Base-by-base conservation (phyloP, 2,888 invertebrate genomes). In the Mechanitis messenoides region DNA sequence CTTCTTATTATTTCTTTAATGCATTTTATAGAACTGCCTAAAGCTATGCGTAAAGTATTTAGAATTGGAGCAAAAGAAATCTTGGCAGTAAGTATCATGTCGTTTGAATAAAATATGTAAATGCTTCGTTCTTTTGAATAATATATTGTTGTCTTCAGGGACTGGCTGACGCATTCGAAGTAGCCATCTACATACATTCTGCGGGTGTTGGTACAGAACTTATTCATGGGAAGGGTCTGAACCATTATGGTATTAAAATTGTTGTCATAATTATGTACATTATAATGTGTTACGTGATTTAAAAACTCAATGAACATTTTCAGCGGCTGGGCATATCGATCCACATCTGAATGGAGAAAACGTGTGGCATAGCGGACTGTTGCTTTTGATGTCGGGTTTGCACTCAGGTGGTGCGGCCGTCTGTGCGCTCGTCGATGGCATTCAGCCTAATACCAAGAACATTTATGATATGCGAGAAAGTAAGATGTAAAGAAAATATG, bases 281-380 rank as follows among this genome's bases (percentile, higher is more conserved):
- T 38, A 35, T 31, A 45, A 2, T 56, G 31, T 20, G 45, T 55
- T 0, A n/a, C 11, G 20, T n/a, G 12, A 47, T 53, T 11, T 33
- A 28, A 9, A 38, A 54, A 33, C 3, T 42, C 35, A 28, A 9
- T 28, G 56, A 35, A 53, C 47, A 45, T 71, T 68, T 11, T 9
- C 71, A 89, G 89, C 88, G 35, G 76, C 80, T 35, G 87, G 90
- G 0, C 89, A 89, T 64, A 84, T 89, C 64, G 89, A 89, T 66
- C 76, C 84, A 1, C 53, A 70, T 1, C 65, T 89, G 35, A 77
- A 84, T 68, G 68, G 67, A n/a, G 89, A 89, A 67, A 88, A 85
- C 67, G 73, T 88, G 55, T 84, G 81, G 84, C 85, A 88, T 65
- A 87, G 88, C 3, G 72, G 71, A 2, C 50, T 82, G 53, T 58